Evolutionary conservation across 2,797 vertebrate genomes (phyloP).

Genomic region (Betta splendens): DNA sequence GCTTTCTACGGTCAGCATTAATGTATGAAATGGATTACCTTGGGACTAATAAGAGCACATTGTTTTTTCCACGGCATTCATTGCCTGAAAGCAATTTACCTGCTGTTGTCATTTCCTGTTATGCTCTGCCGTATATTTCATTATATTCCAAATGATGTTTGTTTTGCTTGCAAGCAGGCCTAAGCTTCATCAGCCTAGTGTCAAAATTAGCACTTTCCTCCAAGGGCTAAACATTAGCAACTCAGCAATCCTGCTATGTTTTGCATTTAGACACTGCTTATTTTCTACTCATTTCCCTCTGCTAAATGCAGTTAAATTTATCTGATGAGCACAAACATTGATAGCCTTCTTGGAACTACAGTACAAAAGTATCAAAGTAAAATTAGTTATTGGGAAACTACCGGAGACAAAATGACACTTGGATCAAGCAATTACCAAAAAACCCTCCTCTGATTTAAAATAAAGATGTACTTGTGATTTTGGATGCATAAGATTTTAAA

Average conservation of each 20-base stretch:
- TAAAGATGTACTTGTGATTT: constrained; percentile 11
- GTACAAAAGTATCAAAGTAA: constrained; percentile 43
- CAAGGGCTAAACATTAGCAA: constrained; percentile 47
- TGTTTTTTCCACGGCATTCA: constrained; percentile 26
- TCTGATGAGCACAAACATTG: constrained; percentile 18
- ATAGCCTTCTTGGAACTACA: constrained; percentile 5
- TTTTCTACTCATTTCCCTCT: constrained; percentile 34
- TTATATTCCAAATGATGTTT: constrained; percentile 43
- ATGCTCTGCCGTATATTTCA: constrained; percentile 33
- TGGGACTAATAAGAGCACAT: constrained; percentile 22
- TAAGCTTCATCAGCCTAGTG: constrained; percentile 53
- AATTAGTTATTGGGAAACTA: constrained; percentile 10
- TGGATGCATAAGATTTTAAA: constrained; percentile 1
- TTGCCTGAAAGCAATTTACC: constrained; percentile 53
- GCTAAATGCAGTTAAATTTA: constrained; percentile 29
- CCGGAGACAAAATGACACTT: constrained; percentile 2
- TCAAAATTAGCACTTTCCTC: constrained; percentile 67
- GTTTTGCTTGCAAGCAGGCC: constrained; percentile 29
- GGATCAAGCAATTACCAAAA: constrained; percentile 7
- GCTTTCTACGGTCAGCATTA: constrained; percentile 42
- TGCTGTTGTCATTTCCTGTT: constrained; percentile 50
- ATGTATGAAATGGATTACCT: constrained; percentile 47
- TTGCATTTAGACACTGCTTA: constrained; percentile 26
- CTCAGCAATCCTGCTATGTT: constrained; percentile 4
- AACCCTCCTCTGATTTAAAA: not conserved